These are phyloP conservation scores for Ricordea florida DNA, from an alignment of 92 coral and sea anemone species.

Conservation along the genomic window DNA sequence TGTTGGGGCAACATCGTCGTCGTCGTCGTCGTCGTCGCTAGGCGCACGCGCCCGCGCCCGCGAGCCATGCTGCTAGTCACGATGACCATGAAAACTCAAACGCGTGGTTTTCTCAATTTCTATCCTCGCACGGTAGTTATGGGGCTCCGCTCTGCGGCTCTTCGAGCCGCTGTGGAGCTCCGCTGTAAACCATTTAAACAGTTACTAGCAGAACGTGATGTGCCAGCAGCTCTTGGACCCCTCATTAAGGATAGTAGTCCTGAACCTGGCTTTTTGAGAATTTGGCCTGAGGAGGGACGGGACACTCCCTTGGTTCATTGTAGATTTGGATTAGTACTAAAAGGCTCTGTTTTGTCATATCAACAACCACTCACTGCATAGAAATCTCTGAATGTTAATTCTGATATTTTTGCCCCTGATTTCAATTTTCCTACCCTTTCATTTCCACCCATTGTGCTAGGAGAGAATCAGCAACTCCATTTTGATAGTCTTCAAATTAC, in stretches of 20 bases:
- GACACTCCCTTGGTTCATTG: background rate
- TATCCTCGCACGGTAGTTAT: too few relatives aligned
- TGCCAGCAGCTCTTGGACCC: background rate
- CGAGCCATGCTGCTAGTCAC: too few relatives aligned
- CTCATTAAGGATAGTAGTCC: background rate
- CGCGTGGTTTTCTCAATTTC: too few relatives aligned
- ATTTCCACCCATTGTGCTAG: background rate
- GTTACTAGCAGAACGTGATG: background rate
- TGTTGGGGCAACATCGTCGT: too few relatives aligned
- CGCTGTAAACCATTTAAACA: conserved; percentile 13
- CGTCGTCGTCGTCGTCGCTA: too few relatives aligned
- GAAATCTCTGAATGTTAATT: background rate
- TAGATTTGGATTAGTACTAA: conserved; percentile 26
- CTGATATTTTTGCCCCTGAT: background rate
- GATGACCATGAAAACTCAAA: too few relatives aligned
- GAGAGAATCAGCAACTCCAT: conserved; percentile 3
- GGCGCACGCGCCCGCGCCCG: too few relatives aligned
- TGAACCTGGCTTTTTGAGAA: conserved; percentile 12
- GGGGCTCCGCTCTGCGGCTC: too few relatives aligned
- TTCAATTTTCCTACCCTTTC: conserved; percentile 14
- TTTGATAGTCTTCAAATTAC: conserved; percentile 4
- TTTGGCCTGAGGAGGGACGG: background rate
- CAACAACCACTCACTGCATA: background rate
- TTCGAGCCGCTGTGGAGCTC: too few relatives aligned
- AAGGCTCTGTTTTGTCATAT: background rate